These are phyloP conservation scores for Drosophila sordidula DNA, from an alignment of 2,888 invertebrate species.

Conservation along the genomic window DNA sequence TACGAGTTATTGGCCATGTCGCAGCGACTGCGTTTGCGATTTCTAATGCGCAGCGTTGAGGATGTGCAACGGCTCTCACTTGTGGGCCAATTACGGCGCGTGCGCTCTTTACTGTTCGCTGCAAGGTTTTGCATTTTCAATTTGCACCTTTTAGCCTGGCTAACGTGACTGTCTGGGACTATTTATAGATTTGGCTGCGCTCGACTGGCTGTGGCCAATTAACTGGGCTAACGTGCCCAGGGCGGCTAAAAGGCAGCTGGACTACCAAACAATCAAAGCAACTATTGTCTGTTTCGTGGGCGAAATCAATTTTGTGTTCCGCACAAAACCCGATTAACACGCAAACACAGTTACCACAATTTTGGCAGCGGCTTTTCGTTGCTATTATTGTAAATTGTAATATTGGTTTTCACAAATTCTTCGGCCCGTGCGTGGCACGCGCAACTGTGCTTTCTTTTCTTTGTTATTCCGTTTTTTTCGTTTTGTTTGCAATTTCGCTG, in stretches of 20 bases:
- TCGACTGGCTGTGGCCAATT: conserved; percentile 31
- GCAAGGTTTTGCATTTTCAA: conserved; percentile 55
- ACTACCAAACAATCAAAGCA: conserved; percentile 43
- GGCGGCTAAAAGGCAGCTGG: conserved; percentile 10
- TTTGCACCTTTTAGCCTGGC: conserved; percentile 35
- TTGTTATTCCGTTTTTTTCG: conserved; percentile 14
- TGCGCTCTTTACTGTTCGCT: conserved; percentile 29
- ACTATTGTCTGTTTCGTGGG: conserved; percentile 41
- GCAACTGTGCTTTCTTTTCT: conserved; percentile 57
- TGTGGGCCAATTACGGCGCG: conserved; percentile 59
- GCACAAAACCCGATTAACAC: conserved; percentile 64
- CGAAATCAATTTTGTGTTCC: conserved; percentile 56
- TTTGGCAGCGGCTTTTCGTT: conserved; percentile 23
- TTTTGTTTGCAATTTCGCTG: conserved; percentile 67
- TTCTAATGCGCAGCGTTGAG: conserved; percentile 61
- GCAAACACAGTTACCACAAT: conserved; percentile 70
- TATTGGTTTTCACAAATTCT: conserved; percentile 54
- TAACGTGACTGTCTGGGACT: conserved; percentile 19
- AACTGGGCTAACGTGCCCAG: conserved; percentile 47
- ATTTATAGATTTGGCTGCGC: conserved; percentile 44
- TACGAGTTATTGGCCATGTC: conserved; percentile 43
- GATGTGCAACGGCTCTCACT: conserved; percentile 69
- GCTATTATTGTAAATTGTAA: conserved; percentile 27
- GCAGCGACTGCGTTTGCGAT: conserved; percentile 41
- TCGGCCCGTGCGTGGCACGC: conserved; percentile 37